Base-by-base conservation (phyloP, 1,140 invertebrate species). In the Sycophaga agraensis region DNA sequence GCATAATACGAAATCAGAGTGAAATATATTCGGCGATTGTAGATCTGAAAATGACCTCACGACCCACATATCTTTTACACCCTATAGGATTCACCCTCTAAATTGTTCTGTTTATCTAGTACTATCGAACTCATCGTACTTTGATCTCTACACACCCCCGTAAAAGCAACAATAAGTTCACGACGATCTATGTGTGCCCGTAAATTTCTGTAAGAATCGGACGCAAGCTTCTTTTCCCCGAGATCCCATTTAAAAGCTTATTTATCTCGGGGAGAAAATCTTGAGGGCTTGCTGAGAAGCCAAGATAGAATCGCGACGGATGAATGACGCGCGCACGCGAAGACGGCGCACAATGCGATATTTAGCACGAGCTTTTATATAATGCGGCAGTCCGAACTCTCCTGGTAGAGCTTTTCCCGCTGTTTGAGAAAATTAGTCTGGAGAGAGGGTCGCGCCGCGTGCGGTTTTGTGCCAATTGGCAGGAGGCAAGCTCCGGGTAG, bases 381-480 rank as follows among this genome's bases (percentile, higher is more conserved):
- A 59, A 51, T 51, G 40, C 35, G 9, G 19, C 14, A n/a, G 21
- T 22, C 11, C 16, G 14, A 50, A 35, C 28, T 17, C 28, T 31
- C 28, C 11, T 31, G n/a, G n/a, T n/a, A n/a, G n/a, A n/a, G 1
- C 19, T 48, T 56, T 43, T 35, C 17, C 55, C 19, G 35, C 21
- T 50, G n/a, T 50, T 22, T 35, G n/a, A 50, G 31, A 50, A 50
- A 35, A 50, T 50, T 35, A 35, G 50, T 16, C 12, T 16, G 19
- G 31, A 3, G 11, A 11, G 9, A 26, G 28, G n/a, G n/a, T n/a
- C n/a, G n/a, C n/a, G n/a, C n/a, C n/a, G n/a, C n/a, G 9, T 2
- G 21, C n/a, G 21, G 24, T 24, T 31, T 26, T 16, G 2, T 51
- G 57, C 57, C 57, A 59, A 59, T 51, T 59, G 57, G 57, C 57